Conservation (phyloP, 1,140 invertebrate genomes). For the Lepeophtheirus salmonis region DNA sequence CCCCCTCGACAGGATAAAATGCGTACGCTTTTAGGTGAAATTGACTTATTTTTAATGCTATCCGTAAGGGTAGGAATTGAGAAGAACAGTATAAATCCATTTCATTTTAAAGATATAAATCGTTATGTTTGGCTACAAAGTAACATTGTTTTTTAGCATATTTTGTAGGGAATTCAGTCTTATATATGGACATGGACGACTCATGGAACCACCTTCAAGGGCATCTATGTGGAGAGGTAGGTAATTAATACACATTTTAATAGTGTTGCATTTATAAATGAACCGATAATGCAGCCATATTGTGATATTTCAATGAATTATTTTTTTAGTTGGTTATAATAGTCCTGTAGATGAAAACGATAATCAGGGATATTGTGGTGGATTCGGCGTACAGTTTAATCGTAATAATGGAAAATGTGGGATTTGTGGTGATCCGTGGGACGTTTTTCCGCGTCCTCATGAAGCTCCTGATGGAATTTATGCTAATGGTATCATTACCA, state of each 20-base stretch:
- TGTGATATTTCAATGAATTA: neutral
- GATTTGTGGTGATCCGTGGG: conserved; percentile 21
- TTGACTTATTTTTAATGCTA: too few species aligned
- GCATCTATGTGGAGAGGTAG: conserved; percentile 23
- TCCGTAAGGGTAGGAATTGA: neutral
- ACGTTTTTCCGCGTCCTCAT: conserved; percentile 17
- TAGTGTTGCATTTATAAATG: neutral
- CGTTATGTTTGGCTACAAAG: too few species aligned
- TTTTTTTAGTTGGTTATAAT: conserved; percentile 19
- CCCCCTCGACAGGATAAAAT: too few species aligned
- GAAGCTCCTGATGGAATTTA: conserved; percentile 25
- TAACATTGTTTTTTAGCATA: too few species aligned
- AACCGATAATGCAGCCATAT: neutral
- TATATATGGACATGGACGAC: conserved; percentile 20
- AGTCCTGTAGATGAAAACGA: conserved; percentile 23
- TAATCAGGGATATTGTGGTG: conserved; percentile 23
- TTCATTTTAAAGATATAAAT: too few species aligned
- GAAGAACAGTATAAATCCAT: neutral
- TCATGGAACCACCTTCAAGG: conserved; percentile 23
- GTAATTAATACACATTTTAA: conserved; percentile 4
- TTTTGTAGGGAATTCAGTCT: too few species aligned
- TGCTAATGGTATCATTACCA: conserved; percentile 26
- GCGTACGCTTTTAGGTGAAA: too few species aligned
- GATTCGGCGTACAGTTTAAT: conserved; percentile 20
- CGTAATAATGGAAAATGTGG: conserved; percentile 21